These are phyloP conservation scores for Patella vulgata DNA, from an alignment of 1,140 invertebrate genomes.

Conservation along the genomic window DNA sequence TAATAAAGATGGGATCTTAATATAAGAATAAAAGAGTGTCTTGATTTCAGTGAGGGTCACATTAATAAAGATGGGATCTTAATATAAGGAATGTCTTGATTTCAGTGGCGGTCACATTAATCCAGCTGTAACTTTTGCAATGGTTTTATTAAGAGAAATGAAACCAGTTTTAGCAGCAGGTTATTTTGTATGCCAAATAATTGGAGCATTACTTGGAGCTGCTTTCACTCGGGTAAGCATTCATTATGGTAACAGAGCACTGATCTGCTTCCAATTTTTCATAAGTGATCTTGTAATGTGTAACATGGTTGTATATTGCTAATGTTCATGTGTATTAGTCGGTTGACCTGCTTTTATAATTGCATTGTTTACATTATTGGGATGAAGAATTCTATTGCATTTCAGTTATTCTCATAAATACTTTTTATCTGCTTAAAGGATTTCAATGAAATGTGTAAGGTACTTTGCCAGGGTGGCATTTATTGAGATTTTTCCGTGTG, in stretches of 20 bases:
- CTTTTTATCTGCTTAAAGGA: too few species aligned
- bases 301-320: too few species aligned
- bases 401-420: too few species aligned
- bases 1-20: too few species aligned
- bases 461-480: too few species aligned
- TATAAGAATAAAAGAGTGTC: too few species aligned
- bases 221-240: conserved; percentile 49
- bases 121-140: conserved; percentile 62
- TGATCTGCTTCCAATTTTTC: background rate
- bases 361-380: background rate
- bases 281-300: background rate
- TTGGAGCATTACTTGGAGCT: conserved; percentile 60
- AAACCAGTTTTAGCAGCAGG: conserved; percentile 32
- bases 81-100: too few species aligned
- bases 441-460: too few species aligned
- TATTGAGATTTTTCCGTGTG: too few species aligned
- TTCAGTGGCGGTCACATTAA: conserved; percentile 67
- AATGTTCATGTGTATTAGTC: background rate
- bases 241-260: background rate
- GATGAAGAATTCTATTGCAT: too few species aligned
- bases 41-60: too few species aligned
- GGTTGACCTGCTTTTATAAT: background rate
- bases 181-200: conserved; percentile 58
- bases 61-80: too few species aligned
- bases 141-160: conserved; percentile 54